Evolutionary conservation across 1,140 invertebrate genomes (phyloP).

Genomic region (Macrobrachium rosenbergii): DNA sequence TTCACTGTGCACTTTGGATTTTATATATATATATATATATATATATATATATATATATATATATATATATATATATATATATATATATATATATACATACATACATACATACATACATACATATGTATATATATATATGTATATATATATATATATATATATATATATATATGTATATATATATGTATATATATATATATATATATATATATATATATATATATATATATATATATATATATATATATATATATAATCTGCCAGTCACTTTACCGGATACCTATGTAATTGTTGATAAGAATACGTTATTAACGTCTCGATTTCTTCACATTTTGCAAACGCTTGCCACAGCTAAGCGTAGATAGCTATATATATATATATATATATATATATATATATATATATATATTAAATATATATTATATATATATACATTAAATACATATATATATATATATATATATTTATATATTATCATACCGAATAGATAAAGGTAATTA

Average conservation of each 20-base stretch:
- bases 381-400: too few relatives aligned
- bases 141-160: not conserved
- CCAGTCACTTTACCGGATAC: too few relatives aligned
- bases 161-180: constrained; percentile 11
- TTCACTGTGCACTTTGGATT: not conserved
- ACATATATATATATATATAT: too few relatives aligned
- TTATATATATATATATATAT: not conserved
- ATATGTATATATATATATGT: not conserved
- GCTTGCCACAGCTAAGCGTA: too few relatives aligned
- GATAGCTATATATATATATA: too few relatives aligned
- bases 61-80: constrained; percentile 2
- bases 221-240: constrained; percentile 22
- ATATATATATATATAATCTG: constrained; percentile 7
- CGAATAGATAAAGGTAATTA: not conserved
- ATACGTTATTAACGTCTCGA: too few relatives aligned
- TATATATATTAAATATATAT: too few relatives aligned
- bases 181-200: constrained; percentile 18
- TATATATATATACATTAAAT: too few relatives aligned
- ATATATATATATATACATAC: not conserved
- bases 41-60: constrained; percentile 9
- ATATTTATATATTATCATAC: too few relatives aligned
- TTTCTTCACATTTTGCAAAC: too few relatives aligned
- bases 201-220: constrained; percentile 17
- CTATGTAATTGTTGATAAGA: too few relatives aligned
- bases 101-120: not conserved